Evolutionary conservation across 1,140 invertebrate genomes (phyloP), one percentile per base, ranked within the genome.

Genomic region (Sycobia sp.): DNA sequence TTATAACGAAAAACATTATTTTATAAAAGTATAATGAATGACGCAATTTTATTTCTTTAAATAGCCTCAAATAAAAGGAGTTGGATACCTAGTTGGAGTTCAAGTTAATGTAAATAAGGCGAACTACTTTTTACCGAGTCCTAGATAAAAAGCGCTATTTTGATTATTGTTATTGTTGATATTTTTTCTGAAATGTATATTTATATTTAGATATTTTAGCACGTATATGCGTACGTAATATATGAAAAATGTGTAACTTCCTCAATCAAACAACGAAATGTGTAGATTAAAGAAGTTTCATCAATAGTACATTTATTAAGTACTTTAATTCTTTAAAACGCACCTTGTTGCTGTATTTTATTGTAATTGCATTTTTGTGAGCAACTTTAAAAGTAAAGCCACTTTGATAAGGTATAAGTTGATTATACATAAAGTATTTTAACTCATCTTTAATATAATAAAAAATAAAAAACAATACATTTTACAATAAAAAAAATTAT

Each of bases 61-160:
- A 53, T 43, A 65, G 56, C 13, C 16, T 23, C 47, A 7, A 25
- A 57, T 16, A 63, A 63, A 36, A 50, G 46, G 20, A 63, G 47
- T 56, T 65, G 62, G 62, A 65, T 65, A 51, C 62, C 62, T 4
- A 49, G 62, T 10, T 65, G 62, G 62, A 62, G 20, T 54, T 20
- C 51, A 54, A 66, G 46, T 51, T 65, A 59, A 62, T 47, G 39
- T 14, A 9, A 23, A 32, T 22, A 49, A 59, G 49, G 18, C 29
- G 8, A 54, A 44, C 0, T n/a, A 23, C 16, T 57, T 55, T 50
- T 56, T 41, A 49, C 16, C n/a, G 47, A 62, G 8, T 10, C 1
- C 0, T 18, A 57, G 39, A 18, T 36, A 32, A 55, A 20, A 50
- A 4, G 4, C 7, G 11, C 8, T 10, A 20, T 0, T 47, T 47